phyloP scores from a whole-genome alignment of 1,140 invertebrate species.

The Helicorthomorpha holstii region DNA sequence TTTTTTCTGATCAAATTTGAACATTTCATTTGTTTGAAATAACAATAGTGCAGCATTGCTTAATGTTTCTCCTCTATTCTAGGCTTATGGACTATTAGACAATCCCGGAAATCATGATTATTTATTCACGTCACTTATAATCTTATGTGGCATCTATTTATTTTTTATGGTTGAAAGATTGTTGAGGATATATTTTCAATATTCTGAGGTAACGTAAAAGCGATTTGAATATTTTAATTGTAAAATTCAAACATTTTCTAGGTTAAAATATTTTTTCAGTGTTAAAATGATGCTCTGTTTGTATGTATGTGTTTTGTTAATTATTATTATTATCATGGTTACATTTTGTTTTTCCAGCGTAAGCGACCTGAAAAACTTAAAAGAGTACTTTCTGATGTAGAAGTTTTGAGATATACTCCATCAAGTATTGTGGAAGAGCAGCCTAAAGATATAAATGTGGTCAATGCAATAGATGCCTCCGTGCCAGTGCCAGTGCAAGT shows the following conservation, averaged over 20 bases:
- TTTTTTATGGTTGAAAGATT: constrained; percentile 34
- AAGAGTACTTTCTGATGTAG: not conserved
- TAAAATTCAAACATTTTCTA: no score
- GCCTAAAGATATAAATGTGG: no score
- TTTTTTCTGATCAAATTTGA: no score
- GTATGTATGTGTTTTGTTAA: not conserved
- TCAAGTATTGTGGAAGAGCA: not conserved
- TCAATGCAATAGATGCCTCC: no score
- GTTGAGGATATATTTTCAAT: constrained; percentile 31
- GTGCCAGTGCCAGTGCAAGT: no score
- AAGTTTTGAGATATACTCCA: not conserved
- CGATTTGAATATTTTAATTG: no score
- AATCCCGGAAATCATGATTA: constrained; percentile 26
- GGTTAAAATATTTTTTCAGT: no score
- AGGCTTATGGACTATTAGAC: constrained; percentile 3
- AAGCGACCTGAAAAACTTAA: not conserved
- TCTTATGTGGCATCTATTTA: constrained; percentile 31
- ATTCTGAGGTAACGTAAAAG: constrained; percentile 25
- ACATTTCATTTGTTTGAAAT: no score
- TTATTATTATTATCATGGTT: not conserved
- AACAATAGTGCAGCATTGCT: no score
- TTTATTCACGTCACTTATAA: constrained; percentile 26
- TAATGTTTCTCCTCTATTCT: no score
- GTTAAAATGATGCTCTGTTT: no score
- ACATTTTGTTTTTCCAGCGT: not conserved